These are phyloP conservation scores for Paralvinella palmiformis DNA, from an alignment of 1,140 invertebrate genomes.

Conservation along the genomic window DNA sequence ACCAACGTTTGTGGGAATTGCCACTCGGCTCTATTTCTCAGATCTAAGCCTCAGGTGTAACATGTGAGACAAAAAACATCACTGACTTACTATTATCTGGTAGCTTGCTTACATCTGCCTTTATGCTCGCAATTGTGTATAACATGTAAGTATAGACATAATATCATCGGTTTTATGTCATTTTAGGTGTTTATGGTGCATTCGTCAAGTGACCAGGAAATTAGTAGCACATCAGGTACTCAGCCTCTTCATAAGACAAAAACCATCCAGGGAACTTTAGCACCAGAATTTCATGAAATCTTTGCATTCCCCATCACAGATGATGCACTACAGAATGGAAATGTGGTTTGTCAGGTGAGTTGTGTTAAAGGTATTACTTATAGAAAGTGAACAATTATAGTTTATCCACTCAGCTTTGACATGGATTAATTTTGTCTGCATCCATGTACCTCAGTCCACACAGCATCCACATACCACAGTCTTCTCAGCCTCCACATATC, in stretches of 20 bases:
- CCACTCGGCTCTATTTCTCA: no score
- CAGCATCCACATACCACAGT: conserved; percentile 29
- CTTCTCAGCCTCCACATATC: conserved; percentile 25
- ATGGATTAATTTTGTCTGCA: conserved; percentile 33
- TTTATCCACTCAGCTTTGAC: no score
- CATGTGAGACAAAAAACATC: not conserved
- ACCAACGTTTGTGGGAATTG: no score
- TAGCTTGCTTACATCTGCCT: not conserved
- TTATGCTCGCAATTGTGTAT: not conserved
- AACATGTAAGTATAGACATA: not conserved
- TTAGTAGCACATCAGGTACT: not conserved
- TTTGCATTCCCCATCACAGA: conserved; percentile 34
- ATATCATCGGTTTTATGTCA: not conserved
- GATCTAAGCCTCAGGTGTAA: no score
- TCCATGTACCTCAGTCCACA: conserved; percentile 38
- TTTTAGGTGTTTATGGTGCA: not conserved
- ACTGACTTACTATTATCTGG: not conserved
- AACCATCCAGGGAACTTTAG: conserved; percentile 22
- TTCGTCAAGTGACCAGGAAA: not conserved
- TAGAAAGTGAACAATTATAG: no score
- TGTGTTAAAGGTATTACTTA: no score
- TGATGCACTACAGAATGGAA: conserved; percentile 20
- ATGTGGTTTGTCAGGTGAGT: conserved; percentile 32
- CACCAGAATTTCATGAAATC: conserved; percentile 38
- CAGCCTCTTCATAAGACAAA: not conserved